Conservation (phyloP, 2,113 vertebrate genomes). For the Emydura subglobosa region DNA sequence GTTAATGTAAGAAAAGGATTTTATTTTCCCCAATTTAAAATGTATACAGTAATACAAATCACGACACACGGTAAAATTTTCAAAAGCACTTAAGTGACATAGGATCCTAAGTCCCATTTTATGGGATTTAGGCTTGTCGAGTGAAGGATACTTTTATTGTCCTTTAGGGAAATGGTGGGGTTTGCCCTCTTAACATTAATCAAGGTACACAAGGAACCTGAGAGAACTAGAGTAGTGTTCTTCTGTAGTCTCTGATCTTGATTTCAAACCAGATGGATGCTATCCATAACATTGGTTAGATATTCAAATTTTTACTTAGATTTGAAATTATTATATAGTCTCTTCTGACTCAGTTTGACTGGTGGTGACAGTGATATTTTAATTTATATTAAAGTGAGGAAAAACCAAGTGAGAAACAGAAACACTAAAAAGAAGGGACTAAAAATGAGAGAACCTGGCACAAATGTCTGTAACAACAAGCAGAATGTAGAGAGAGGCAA, state of each 20-base stretch:
- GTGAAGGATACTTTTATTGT: not conserved
- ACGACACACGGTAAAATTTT: not conserved
- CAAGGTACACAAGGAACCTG: not conserved
- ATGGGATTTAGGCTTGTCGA: conserved; percentile 21
- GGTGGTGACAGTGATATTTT: not conserved
- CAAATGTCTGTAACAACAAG: not conserved
- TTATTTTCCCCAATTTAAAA: conserved; percentile 41
- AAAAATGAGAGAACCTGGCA: not conserved
- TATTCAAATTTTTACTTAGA: conserved; percentile 20
- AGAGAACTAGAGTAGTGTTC: not conserved
- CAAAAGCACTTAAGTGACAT: conserved; percentile 25
- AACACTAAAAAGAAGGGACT: not conserved
- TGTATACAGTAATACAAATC: conserved; percentile 13
- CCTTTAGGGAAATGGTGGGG: not conserved
- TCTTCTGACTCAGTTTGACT: not conserved
- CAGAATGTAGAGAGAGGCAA: not conserved
- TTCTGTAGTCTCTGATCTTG: conserved; percentile 7
- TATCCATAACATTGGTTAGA: not conserved
- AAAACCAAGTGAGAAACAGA: not conserved
- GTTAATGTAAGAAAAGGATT: conserved; percentile 26
- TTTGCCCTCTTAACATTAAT: conserved; percentile 17
- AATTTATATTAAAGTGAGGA: not conserved
- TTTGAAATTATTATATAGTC: conserved; percentile 2
- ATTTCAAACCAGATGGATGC: not conserved
- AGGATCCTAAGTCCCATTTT: not conserved